phyloP scores from a whole-genome alignment of 2,888 invertebrate genomes.

The Camptogramma bilineatum region DNA sequence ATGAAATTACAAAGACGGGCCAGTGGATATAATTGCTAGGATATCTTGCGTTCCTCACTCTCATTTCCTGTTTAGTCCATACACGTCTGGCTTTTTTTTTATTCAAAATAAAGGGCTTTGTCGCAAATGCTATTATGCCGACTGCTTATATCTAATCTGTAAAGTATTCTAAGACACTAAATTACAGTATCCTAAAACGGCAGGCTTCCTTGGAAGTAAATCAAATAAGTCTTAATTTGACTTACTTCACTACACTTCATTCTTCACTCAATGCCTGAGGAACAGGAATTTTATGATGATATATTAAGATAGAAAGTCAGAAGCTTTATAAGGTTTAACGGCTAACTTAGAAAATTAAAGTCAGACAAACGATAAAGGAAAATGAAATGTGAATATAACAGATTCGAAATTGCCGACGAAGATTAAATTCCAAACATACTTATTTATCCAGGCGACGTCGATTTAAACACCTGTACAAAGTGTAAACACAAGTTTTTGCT shows the following conservation, averaged over 20 bases:
- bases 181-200: no score
- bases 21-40: constrained; percentile 39
- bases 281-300: constrained; percentile 10
- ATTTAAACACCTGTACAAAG: constrained; percentile 30
- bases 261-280: constrained; percentile 26
- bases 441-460: constrained; percentile 17
- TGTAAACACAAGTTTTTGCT: constrained; percentile 25
- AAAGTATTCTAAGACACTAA: no score
- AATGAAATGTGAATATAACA: neutral
- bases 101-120: no score
- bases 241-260: constrained; percentile 43
- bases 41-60: constrained; percentile 40
- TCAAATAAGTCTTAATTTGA: constrained; percentile 34
- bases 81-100: constrained; percentile 32
- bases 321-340: neutral
- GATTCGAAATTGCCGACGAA: constrained; percentile 9
- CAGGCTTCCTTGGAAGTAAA: constrained; percentile 35
- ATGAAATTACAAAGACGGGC: constrained; percentile 36
- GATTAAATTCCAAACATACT: constrained; percentile 23
- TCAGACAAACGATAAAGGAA: neutral
- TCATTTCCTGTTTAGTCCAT: constrained; percentile 40
- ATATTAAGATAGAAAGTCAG: neutral
- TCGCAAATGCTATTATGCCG: no score
- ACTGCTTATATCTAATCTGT: no score
- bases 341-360: neutral